These are phyloP conservation scores for Semnopithecus entellus DNA, from an alignment of 2,113 vertebrate species.

Conservation along the genomic window DNA sequence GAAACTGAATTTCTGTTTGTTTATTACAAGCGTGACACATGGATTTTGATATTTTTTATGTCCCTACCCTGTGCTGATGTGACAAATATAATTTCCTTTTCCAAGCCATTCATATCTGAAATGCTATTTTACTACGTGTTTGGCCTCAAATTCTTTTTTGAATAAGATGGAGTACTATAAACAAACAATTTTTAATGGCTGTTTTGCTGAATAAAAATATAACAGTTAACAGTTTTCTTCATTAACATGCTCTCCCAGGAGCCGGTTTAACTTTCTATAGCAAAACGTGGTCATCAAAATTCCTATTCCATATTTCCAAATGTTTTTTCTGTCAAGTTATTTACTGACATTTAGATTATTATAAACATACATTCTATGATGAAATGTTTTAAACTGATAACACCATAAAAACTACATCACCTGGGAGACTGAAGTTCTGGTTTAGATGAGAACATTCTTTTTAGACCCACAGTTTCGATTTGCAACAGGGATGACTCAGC, in stretches of 20 bases:
- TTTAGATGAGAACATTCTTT: constrained; percentile 49
- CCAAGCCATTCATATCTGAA: background rate
- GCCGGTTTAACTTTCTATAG: background rate
- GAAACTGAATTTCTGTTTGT: constrained; percentile 13
- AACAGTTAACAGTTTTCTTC: background rate
- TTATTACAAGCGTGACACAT: background rate
- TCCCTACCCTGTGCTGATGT: background rate
- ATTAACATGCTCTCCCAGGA: background rate
- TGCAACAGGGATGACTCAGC: background rate
- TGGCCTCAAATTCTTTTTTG: background rate
- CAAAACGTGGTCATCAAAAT: background rate
- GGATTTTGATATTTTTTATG: background rate
- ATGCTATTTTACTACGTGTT: background rate
- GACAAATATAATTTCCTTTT: background rate
- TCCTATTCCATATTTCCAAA: constrained; percentile 5
- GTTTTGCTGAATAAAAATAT: background rate
- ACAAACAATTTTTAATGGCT: background rate
- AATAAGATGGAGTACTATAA: background rate
- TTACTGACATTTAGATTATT: background rate
- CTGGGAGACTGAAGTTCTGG: background rate
- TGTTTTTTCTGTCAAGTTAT: background rate
- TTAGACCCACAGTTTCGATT: constrained; percentile 46
- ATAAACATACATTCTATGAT: background rate
- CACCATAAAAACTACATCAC: background rate
- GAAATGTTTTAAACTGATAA: background rate